Evolutionary conservation across 2,797 vertebrate genomes (phyloP).

Genomic region (Atherinosoma microstoma): DNA sequence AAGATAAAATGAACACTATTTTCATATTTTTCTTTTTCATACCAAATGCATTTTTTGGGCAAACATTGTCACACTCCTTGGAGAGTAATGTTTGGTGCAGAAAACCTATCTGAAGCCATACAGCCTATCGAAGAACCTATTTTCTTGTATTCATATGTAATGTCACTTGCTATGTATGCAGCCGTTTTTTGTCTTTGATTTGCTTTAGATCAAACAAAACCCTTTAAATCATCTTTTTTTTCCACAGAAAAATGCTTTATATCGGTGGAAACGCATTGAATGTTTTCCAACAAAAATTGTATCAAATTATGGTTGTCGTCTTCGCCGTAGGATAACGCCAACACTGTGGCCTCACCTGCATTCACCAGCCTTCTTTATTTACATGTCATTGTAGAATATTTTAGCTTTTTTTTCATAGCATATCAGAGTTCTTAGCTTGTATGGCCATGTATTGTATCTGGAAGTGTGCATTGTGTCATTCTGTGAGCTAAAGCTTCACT

Average conservation of each 20-base stretch:
- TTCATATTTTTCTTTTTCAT: conserved; percentile 56
- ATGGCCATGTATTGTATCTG: conserved; percentile 28
- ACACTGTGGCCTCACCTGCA: conserved; percentile 33
- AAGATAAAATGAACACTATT: conserved; percentile 38
- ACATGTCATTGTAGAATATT: background rate
- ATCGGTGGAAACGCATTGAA: background rate
- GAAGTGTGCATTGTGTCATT: conserved; percentile 25
- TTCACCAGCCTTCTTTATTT: conserved; percentile 35
- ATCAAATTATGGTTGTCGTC: background rate
- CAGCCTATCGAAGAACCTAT: conserved; percentile 59
- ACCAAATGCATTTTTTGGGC: conserved; percentile 48
- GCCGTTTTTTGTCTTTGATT: conserved; percentile 33
- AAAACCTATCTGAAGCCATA: conserved; percentile 67
- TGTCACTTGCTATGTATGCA: background rate
- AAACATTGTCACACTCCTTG: conserved; percentile 46
- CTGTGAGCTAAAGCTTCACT: conserved; percentile 27
- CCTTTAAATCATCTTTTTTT: conserved; percentile 12
- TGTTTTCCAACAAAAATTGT: conserved; percentile 15
- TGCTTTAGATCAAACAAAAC: conserved; percentile 20
- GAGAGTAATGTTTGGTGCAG: conserved; percentile 55
- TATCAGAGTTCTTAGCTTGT: conserved; percentile 1
- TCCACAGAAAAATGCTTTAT: background rate
- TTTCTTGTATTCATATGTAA: conserved; percentile 23
- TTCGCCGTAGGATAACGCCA: conserved; percentile 19
- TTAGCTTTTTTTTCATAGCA: background rate